phyloP scores from a whole-genome alignment of 2,113 vertebrate genomes.

The Brachirus orientalis region DNA sequence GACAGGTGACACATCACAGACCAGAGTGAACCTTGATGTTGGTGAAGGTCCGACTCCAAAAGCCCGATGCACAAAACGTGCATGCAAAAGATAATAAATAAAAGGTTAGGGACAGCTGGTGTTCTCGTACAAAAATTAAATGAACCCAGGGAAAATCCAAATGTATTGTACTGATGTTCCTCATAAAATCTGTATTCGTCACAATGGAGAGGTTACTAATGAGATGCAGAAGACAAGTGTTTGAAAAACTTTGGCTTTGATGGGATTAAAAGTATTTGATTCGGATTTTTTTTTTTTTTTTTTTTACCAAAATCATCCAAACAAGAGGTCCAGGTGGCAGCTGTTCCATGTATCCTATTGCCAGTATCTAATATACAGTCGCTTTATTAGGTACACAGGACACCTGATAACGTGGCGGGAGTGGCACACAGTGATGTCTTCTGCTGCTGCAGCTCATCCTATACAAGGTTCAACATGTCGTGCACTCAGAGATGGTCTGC shows the following conservation, averaged over 20 bases:
- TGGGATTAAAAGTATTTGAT: background rate
- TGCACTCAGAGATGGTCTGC: too few species aligned
- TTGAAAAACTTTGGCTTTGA: too few species aligned
- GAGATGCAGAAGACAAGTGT: background rate
- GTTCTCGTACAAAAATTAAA: background rate
- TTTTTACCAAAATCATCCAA: background rate
- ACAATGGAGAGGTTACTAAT: background rate
- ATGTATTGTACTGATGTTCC: background rate
- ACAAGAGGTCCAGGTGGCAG: too few species aligned
- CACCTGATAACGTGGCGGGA: too few species aligned
- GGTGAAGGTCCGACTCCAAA: constrained; percentile 3
- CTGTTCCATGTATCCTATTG: too few species aligned
- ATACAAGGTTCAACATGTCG: too few species aligned
- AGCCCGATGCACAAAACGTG: background rate
- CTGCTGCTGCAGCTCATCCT: too few species aligned
- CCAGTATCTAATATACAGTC: too few species aligned
- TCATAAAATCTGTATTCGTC: background rate
- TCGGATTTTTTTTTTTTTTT: background rate
- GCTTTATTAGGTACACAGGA: too few species aligned
- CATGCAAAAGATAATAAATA: background rate
- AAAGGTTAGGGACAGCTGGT: background rate
- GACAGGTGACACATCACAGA: constrained; percentile 71
- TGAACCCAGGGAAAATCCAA: background rate
- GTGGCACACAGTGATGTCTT: too few species aligned
- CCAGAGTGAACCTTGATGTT: constrained; percentile 32